Conservation (phyloP, 2,797 vertebrate species). For the Danio choprae region DNA sequence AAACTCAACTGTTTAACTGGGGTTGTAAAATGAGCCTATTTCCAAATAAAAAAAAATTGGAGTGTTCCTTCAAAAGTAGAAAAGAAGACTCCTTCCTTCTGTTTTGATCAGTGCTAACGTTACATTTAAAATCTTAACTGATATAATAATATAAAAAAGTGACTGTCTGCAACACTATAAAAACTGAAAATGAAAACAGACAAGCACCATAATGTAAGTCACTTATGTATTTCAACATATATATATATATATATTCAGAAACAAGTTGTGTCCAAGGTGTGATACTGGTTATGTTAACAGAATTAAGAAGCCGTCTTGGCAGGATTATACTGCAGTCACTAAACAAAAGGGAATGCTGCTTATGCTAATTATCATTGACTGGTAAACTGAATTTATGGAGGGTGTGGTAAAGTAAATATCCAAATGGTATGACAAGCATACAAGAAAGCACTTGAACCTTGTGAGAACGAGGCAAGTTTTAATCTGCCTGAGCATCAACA, state of each 20-base stretch:
- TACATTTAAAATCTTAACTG: neutral
- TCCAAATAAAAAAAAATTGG: too few relatives aligned
- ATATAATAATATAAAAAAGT: neutral
- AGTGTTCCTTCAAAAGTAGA: too few relatives aligned
- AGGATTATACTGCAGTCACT: neutral
- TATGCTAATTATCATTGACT: neutral
- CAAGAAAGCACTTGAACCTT: constrained; percentile 28
- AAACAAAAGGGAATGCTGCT: neutral
- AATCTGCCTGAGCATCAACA: constrained; percentile 27
- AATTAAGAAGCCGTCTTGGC: constrained; percentile 13
- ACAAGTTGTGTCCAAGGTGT: neutral
- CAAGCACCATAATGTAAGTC: constrained; percentile 6
- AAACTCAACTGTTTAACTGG: too few relatives aligned
- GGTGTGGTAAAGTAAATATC: constrained; percentile 17
- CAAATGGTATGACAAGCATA: constrained; percentile 7
- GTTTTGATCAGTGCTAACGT: neutral
- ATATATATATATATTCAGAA: neutral
- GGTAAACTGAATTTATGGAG: neutral
- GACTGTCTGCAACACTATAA: neutral
- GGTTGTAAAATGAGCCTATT: too few relatives aligned
- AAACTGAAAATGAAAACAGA: neutral
- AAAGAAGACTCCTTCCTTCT: too few relatives aligned
- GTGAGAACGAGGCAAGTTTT: constrained; percentile 33
- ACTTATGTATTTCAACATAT: neutral
- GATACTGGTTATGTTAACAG: neutral